Evolutionary conservation across 35 echinoderm and acorn worm species (phyloP).

Genomic region (Heliocidaris erythrogramma): DNA sequence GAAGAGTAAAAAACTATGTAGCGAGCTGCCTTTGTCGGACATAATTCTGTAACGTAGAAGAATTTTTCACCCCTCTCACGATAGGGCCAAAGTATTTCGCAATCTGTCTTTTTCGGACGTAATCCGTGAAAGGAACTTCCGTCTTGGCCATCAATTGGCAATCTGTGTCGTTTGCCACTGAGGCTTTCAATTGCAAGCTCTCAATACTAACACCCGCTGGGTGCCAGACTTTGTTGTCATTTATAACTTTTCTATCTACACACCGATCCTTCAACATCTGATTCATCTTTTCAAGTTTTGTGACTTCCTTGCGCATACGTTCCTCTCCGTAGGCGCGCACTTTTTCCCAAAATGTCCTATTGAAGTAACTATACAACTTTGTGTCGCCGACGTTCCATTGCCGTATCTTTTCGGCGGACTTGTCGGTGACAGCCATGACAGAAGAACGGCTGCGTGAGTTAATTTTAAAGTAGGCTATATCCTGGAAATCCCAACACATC

Average conservation of each 20-base stretch:
- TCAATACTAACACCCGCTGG: constrained; percentile 65
- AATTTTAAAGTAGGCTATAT: constrained; percentile 53
- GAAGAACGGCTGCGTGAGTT: constrained; percentile 55
- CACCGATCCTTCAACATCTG: constrained; percentile 50
- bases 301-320: constrained; percentile 62
- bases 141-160: constrained; percentile 43
- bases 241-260: constrained; percentile 30
- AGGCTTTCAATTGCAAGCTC: constrained; percentile 52
- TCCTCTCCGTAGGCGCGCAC: constrained; percentile 67
- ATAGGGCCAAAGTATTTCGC: constrained; percentile 21
- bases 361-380: constrained; percentile 74
- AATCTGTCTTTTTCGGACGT: constrained; percentile 7
- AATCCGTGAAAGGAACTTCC: constrained; percentile 36
- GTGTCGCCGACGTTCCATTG: constrained; percentile 76
- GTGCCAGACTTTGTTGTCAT: constrained; percentile 63
- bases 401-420: not conserved
- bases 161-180: constrained; percentile 14
- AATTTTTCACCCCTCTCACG: too few species aligned
- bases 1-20: too few species aligned
- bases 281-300: constrained; percentile 41
- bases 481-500: constrained; percentile 61
- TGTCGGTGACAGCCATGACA: not conserved
- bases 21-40: too few species aligned
- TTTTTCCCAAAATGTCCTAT: constrained; percentile 76
- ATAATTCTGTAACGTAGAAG: too few species aligned